Conservation (phyloP, 2,113 vertebrate species). For the Pseudorhombus dupliciocellatus region DNA sequence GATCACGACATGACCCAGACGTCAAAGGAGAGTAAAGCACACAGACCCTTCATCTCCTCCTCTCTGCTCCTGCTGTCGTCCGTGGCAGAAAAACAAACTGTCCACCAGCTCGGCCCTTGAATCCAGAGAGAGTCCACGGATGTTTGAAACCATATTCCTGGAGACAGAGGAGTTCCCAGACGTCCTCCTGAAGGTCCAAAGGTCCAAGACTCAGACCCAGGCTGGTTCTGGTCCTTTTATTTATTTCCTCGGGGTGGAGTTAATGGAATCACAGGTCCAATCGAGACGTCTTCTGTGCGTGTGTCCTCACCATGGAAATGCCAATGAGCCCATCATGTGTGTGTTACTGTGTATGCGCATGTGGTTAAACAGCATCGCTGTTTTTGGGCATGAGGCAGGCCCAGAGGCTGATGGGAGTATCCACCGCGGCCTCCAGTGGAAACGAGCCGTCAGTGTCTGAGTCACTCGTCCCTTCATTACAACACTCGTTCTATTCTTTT, state of each 20-base stretch:
- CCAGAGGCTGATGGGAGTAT: constrained; percentile 48
- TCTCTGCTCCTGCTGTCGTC: constrained; percentile 1
- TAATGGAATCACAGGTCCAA: constrained; percentile 70
- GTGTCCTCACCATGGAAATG: constrained; percentile 51
- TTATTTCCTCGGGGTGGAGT: constrained; percentile 73
- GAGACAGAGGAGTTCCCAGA: constrained; percentile 15
- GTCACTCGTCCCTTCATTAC: constrained; percentile 39
- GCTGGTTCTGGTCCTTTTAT: constrained; percentile 53
- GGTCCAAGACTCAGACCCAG: constrained; percentile 32
- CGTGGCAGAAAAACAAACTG: constrained; percentile 18
- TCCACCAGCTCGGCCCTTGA: not conserved
- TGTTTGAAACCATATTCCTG: constrained; percentile 10
- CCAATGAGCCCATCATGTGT: constrained; percentile 8
- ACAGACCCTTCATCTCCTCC: constrained; percentile 10
- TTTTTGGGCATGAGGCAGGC: constrained; percentile 63
- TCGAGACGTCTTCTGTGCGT: constrained; percentile 34
- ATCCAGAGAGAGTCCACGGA: constrained; percentile 8
- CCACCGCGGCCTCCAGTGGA: constrained; percentile 53
- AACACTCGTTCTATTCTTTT: not conserved
- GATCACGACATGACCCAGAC: not conserved
- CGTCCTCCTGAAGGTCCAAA: constrained; percentile 37
- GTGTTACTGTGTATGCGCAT: constrained; percentile 6
- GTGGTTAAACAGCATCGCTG: constrained; percentile 50
- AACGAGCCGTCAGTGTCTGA: constrained; percentile 47
- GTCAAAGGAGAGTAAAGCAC: constrained; percentile 16